Evolutionary conservation across 2,113 vertebrate genomes (phyloP).

Genomic region (Hemibagrus wyckioides): DNA sequence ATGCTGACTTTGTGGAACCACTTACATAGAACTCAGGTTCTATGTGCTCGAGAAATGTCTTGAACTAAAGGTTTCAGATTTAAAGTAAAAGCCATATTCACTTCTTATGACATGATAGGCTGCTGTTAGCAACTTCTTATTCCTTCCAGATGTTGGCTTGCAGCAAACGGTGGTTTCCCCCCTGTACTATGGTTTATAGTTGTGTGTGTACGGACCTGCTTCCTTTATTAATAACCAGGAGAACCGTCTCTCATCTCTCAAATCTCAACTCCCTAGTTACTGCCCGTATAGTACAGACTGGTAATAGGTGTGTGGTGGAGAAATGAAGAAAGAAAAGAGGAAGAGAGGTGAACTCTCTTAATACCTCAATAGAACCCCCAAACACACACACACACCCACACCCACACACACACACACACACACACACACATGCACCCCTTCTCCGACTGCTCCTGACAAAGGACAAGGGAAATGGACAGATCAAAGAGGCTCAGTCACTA

Average conservation of each 20-base stretch:
- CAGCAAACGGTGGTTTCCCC: slow-evolving; percentile 75
- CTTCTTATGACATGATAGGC: not conserved
- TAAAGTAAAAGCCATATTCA: not conserved
- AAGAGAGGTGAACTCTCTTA: slow-evolving; percentile 87
- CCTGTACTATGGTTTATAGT: slow-evolving; percentile 77
- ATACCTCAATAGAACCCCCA: slow-evolving; percentile 83
- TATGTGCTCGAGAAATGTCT: not conserved
- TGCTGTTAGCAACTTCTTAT: slow-evolving; percentile 15
- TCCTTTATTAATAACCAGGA: slow-evolving; percentile 77
- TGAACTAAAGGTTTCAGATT: not conserved
- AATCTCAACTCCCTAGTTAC: slow-evolving; percentile 58
- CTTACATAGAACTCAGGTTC: not conserved
- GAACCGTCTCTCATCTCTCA: not conserved
- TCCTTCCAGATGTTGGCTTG: slow-evolving; percentile 28
- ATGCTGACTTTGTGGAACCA: not conserved
- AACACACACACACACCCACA: slow-evolving; percentile 36
- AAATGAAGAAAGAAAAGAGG: slow-evolving; percentile 61
- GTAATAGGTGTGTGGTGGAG: slow-evolving; percentile 65
- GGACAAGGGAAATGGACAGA: slow-evolving; percentile 83
- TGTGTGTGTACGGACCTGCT: slow-evolving; percentile 85
- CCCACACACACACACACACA: slow-evolving; percentile 49
- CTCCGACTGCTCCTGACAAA: slow-evolving; percentile 86
- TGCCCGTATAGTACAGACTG: slow-evolving; percentile 65
- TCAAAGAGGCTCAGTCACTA: slow-evolving; percentile 84
- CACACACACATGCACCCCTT: slow-evolving; percentile 57